Evolutionary conservation across 2,797 vertebrate species (phyloP), one percentile per base, ranked within the genome.

Genomic region (Columba guinea): DNA sequence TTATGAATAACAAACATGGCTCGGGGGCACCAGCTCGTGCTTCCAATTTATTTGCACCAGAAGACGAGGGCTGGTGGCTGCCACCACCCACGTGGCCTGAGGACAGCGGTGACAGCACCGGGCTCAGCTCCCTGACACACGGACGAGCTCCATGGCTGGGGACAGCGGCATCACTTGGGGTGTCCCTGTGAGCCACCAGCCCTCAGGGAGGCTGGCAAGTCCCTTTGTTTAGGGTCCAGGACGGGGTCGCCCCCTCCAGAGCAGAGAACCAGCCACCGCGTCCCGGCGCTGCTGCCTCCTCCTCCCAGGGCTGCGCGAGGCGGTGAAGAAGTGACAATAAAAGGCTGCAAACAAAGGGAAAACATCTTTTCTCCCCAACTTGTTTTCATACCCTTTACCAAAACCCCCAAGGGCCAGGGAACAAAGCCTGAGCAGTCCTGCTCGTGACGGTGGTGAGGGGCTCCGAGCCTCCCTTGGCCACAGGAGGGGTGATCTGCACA

Each of bases 1-100:
- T 90, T 32, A 55, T 48, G 89, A 96, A 88, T 91, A 95, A 94
- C 82, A 93, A 96, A 82, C 82, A 68, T 34, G 55, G 80, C 86
- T 84, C 87, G 22, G 85, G 64, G 93, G 91, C 90, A 91, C 41
- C 27, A 4, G 60, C 55, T 91, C 56, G 2, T 37, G 79, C 79
- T 86, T 70, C 58, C 46, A 23, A 70, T 89, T 87, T 74, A 24
- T 85, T 64, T 44, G 79, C 35, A 3, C 27, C 71, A 27, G 79
- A 34, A 59, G 85, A 77, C 0, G 7, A 89, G 48, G 58, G 94
- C 68, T 89, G 90, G 73, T 68, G 89, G 44, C 76, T 77, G 87
- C 39, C 83, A 67, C 93, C 87, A 51, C 60, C 59, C 52, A 6
- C 3, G 11, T 11, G 68, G 22, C 10, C 18, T 0, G 0, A 26